These are phyloP conservation scores for human DNA, from an alignment of 2,113 vertebrate species.

Conservation along the genomic window GRCh38 chr4:36171501-36172000, in stretches of 20 bases:
- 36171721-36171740: neutral
- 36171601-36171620: too few relatives aligned
- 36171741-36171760: neutral
- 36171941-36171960: slow-evolving; percentile 19
- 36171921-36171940: neutral
- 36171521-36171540: too few relatives aligned
- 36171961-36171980: neutral
- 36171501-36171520: too few relatives aligned
- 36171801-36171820: slow-evolving; percentile 29
- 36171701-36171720: neutral
- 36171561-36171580: too few relatives aligned
- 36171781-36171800: neutral
- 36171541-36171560: too few relatives aligned
- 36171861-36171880: neutral
- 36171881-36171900: slow-evolving; percentile 33
- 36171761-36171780: neutral
- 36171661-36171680: too few relatives aligned
- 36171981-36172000: neutral
- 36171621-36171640: too few relatives aligned
- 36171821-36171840: slow-evolving; percentile 11
- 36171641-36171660: too few relatives aligned
- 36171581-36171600: too few relatives aligned
- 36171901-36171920: slow-evolving; percentile 46
- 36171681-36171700: neutral
- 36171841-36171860: neutral